A percentile compares a stretch with the other conserved stretches of the same genome.
phyloP scores from a whole-genome alignment of 2,797 vertebrate species.

The Parotocinclus haroldoi region DNA sequence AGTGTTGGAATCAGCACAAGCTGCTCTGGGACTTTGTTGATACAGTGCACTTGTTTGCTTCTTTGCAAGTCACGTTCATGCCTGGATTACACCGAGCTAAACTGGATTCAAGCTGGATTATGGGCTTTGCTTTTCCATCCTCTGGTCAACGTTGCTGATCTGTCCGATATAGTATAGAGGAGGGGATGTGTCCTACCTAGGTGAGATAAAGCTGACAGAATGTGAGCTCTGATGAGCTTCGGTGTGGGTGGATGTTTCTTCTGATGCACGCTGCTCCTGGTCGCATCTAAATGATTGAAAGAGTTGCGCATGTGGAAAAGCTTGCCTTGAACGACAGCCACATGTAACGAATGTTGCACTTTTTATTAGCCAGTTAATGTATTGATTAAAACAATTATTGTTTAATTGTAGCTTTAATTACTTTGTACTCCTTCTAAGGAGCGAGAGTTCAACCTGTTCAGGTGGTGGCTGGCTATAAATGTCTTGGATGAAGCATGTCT shows the following conservation, averaged over 20 bases:
- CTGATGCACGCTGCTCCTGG: neutral
- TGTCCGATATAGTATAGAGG: slow-evolving; percentile 19
- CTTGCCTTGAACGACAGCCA: slow-evolving; percentile 24
- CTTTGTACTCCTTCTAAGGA: no score
- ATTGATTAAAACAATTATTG: no score
- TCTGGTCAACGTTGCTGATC: slow-evolving; percentile 16
- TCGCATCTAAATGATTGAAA: slow-evolving; percentile 1
- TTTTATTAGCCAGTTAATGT: no score
- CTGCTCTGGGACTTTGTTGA: slow-evolving; percentile 23
- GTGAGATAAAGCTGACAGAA: neutral
- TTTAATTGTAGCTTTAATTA: no score
- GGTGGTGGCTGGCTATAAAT: no score
- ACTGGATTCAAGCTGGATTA: slow-evolving; percentile 47
- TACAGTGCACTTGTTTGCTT: slow-evolving; percentile 25
- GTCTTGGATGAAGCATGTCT: no score
- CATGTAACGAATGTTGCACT: neutral
- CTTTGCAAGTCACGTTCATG: slow-evolving; percentile 7
- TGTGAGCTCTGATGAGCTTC: neutral
- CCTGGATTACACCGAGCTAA: slow-evolving; percentile 43
- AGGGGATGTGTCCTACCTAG: neutral
- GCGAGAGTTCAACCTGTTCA: no score
- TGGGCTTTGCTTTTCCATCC: slow-evolving; percentile 39
- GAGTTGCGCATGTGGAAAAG: slow-evolving; percentile 24
- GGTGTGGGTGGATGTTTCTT: no score
- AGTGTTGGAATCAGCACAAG: slow-evolving; percentile 26